Evolutionary conservation across 92 coral and sea anemone species (phyloP), one percentile per base, ranked within the genome.

Genomic region (Umimayanthus chanpuru): DNA sequence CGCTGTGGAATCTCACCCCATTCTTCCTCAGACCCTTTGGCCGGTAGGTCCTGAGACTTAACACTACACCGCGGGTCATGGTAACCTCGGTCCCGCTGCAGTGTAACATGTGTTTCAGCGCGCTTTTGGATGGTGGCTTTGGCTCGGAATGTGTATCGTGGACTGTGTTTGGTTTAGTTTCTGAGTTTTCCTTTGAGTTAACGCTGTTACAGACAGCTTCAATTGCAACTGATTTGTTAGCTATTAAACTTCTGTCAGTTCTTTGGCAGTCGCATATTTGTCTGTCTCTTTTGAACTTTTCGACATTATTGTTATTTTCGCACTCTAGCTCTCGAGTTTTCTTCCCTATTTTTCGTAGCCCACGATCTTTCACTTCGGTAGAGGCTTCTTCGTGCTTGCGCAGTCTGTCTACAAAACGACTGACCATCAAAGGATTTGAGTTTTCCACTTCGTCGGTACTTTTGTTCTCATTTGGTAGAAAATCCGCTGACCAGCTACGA

Each of bases 401-500:
- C 67, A 81, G 76, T 61, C 77, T 70, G 55, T 93, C 86, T 15
- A 91, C 92, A 73, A 91, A 94, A 53, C 90, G 86, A 25, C 93
- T 94, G 26, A 93, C 92, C 36, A 82, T 80, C 2, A 94, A 56
- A 20, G 94, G 90, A 23, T 55, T 66, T 18, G 71, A 61, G 4
- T 85, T 88, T 1, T 86, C 90, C 21, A 90, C 86, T 9, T 77
- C 65, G 16, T 77, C 32, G 40, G 56, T 21, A 49, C 41, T 5
- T 61, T 61, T 56, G 23, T 32, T 38, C 30, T 86, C 90, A 43
- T 79, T 85, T 26, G 94, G 85, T 71, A 93, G 91, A 74, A 83
- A 93, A 39, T 91, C 89, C 18, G 86, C 76, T 81, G 98, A 88
- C 96, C 96, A 93, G n/a, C 80, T 88, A 66, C 96, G 89, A 82